Percentiles rank a stretch among this genome's conserved stretches.
These are phyloP conservation scores for Hydrophis major DNA, from an alignment of 2,797 vertebrate genomes.

Conservation along the genomic window DNA sequence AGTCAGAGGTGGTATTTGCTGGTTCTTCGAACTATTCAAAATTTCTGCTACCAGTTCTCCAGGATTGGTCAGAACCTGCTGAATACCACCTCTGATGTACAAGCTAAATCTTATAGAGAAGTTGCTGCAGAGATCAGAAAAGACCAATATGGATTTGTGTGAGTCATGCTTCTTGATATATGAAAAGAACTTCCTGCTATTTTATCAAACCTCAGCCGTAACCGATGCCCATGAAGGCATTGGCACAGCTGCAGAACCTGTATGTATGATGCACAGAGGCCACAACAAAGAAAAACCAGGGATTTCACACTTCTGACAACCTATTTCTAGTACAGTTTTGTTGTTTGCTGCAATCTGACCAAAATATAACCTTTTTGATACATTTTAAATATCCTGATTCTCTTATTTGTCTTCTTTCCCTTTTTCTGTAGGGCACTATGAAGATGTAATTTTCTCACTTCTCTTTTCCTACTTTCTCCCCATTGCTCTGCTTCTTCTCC, in stretches of 20 bases:
- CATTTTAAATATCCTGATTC: constrained; percentile 31
- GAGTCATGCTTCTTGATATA: neutral
- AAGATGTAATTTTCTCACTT: constrained; percentile 50
- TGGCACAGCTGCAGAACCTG: neutral
- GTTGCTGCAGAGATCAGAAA: neutral
- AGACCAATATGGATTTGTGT: neutral
- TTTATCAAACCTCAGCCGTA: neutral
- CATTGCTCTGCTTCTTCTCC: constrained; percentile 51
- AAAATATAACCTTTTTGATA: constrained; percentile 30
- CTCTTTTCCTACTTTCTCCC: constrained; percentile 41
- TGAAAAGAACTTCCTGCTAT: neutral
- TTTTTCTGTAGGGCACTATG: constrained; percentile 41
- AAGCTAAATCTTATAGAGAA: neutral
- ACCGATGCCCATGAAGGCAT: neutral
- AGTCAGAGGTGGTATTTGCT: no score
- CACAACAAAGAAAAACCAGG: neutral
- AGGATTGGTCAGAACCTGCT: no score
- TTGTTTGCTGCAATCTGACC: neutral
- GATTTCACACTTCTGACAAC: neutral
- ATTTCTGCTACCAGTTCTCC: no score
- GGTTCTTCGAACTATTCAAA: no score
- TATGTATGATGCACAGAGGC: neutral
- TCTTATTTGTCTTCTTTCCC: constrained; percentile 51
- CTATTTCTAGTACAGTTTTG: neutral
- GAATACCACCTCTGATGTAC: no score